phyloP scores from a whole-genome alignment of 2,113 vertebrate genomes.

The Myrmophylax atrothorax region DNA sequence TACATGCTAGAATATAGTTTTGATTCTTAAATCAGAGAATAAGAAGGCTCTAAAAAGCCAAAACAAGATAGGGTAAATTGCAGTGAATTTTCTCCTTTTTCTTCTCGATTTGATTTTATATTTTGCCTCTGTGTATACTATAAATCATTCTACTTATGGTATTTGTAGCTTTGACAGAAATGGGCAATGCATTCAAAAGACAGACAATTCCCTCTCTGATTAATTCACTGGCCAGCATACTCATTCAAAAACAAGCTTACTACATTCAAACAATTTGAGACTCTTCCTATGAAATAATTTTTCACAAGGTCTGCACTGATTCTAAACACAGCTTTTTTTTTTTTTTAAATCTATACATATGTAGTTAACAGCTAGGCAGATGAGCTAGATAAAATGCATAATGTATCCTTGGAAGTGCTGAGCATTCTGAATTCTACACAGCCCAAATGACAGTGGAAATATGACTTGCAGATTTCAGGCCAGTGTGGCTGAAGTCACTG shows the following conservation, averaged over 20 bases:
- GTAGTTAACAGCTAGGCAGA: not conserved
- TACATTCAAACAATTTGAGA: not conserved
- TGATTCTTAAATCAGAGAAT: not conserved
- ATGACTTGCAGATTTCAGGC: not conserved
- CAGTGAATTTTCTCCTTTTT: not conserved
- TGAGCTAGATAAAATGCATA: not conserved
- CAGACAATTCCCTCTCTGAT: not conserved
- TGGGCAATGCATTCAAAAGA: not conserved
- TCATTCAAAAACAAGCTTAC: not conserved
- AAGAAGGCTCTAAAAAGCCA: not conserved
- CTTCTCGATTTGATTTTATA: not conserved
- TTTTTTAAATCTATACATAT: not conserved
- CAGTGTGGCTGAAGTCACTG: not conserved
- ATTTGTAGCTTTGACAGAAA: constrained; percentile 5
- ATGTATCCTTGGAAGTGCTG: not conserved
- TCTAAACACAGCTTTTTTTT: not conserved
- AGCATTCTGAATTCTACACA: not conserved
- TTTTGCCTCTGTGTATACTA: not conserved
- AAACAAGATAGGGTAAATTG: not conserved
- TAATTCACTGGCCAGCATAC: not conserved
- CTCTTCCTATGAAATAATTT: not conserved
- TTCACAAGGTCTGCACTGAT: not conserved
- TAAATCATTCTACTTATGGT: not conserved
- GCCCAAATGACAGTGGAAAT: not conserved
- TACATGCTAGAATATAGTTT: not conserved